Base-by-base conservation (phyloP, 1,140 invertebrate genomes). In the Odontomachus brunneus region DNA sequence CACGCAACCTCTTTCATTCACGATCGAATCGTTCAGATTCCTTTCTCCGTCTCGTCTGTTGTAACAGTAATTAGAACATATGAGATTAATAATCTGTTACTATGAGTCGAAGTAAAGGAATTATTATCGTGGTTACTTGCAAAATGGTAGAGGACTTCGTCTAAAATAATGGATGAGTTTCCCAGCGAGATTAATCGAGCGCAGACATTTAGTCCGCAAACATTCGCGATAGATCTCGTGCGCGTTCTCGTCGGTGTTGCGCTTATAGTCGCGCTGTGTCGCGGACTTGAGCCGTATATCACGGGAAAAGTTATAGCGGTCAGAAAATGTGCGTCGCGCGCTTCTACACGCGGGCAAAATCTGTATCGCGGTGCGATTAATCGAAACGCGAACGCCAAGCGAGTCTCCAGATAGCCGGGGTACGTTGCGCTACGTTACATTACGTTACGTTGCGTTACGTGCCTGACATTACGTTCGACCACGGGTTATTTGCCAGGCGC, bases 381-480 rank as follows among this genome's bases (percentile, higher is more conserved):
- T 87, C 85, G 85, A 53, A 82, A 24, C 9, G 44, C 12, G 38
- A 44, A 67, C 66, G 44, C 12, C 33, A 19, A 14, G 33, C 44
- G 17, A 1, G 4, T 22, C 63, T 57, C 67, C 65, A 72, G 65
- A 55, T 49, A 62, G 59, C 55, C 9, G 48, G 57, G 65, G 49
- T n/a, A 44, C 9, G 5, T 5, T 78, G 62, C 69, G 53, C 76
- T 60, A 63, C 22, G 66, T 62, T 88, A 83, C 67, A 72, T 44
- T 78, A 44, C 38, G 38, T 44, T 80, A 67, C 69, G 53, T 82
- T 55, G 71, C 22, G 66, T 62, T 88, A 85, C 67, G 76, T 78
- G 83, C 60, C 78, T 82, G 86, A 85, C 72, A 76, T 82, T 78
- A 83, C 72, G 84, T 82, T 78, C 72, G 74, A 59, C 51, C 59